A percentile compares a stretch with the other conserved stretches of the same genome.
phyloP scores from a whole-genome alignment of 2,797 vertebrate genomes.

The Crax fasciolata region DNA sequence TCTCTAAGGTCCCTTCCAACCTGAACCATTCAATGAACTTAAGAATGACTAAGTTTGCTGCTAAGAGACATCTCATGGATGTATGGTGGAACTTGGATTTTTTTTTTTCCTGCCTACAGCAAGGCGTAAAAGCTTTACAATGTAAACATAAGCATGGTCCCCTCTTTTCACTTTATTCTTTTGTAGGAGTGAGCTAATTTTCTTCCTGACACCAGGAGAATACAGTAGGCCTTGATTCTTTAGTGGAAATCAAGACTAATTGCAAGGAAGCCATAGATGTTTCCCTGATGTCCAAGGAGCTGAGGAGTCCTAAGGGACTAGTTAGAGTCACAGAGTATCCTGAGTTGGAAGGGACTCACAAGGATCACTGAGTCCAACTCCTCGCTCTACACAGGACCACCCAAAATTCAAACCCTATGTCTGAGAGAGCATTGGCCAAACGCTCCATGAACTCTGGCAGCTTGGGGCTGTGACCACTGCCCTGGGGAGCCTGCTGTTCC shows the following conservation, averaged over 20 bases:
- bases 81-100: background rate
- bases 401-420: background rate
- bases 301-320: background rate
- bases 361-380: background rate
- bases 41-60: background rate
- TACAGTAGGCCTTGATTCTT: background rate
- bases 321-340: background rate
- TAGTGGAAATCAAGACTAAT: background rate
- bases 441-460: background rate
- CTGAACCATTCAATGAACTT: background rate
- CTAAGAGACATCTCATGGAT: background rate
- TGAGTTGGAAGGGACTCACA: background rate
- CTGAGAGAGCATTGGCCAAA: background rate
- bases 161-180: background rate
- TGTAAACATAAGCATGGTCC: background rate
- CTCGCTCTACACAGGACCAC: background rate
- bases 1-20: no score
- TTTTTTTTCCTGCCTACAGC: background rate
- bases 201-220: background rate
- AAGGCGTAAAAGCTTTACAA: background rate
- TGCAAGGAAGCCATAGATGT: background rate
- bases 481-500: background rate
- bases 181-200: background rate
- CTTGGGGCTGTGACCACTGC: background rate
- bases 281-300: background rate